These are phyloP conservation scores for Microtus montanus DNA, from an alignment of 2,113 vertebrate species.

Conservation along the genomic window DNA sequence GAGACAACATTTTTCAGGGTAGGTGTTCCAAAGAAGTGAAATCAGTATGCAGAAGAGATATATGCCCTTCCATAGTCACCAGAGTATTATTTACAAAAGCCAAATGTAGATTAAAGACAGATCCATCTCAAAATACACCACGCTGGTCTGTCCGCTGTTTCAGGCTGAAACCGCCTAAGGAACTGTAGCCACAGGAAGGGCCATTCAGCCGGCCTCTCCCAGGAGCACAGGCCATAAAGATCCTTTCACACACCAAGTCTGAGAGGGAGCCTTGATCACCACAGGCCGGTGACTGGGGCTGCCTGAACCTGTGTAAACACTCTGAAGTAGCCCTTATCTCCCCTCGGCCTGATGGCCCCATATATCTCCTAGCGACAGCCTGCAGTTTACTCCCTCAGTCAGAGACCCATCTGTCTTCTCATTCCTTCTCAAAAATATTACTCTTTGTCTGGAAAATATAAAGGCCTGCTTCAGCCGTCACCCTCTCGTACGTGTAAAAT, in stretches of 20 bases:
- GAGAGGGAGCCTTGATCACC: background rate
- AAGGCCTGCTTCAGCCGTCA: background rate
- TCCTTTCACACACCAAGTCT: background rate
- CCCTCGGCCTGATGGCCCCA: background rate
- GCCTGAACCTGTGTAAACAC: background rate
- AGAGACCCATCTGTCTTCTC: background rate
- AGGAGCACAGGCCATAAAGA: background rate
- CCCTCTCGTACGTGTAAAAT: background rate
- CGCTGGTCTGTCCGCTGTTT: background rate
- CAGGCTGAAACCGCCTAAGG: background rate
- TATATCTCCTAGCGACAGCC: background rate
- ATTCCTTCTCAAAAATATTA: background rate
- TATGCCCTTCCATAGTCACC: background rate
- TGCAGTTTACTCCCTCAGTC: background rate
- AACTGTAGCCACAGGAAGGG: background rate
- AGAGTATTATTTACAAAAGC: background rate
- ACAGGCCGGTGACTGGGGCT: background rate
- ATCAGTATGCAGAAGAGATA: background rate
- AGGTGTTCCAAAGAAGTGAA: background rate
- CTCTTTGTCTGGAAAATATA: background rate
- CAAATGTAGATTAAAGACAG: background rate
- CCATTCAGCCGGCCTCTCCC: too few relatives aligned
- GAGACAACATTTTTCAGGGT: background rate
- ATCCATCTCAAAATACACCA: background rate
- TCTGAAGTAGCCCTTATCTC: background rate